Percentiles rank a stretch among this genome's conserved stretches.
phyloP scores from a whole-genome alignment of 2,113 vertebrate genomes.

The Cephalopterus ornatus region DNA sequence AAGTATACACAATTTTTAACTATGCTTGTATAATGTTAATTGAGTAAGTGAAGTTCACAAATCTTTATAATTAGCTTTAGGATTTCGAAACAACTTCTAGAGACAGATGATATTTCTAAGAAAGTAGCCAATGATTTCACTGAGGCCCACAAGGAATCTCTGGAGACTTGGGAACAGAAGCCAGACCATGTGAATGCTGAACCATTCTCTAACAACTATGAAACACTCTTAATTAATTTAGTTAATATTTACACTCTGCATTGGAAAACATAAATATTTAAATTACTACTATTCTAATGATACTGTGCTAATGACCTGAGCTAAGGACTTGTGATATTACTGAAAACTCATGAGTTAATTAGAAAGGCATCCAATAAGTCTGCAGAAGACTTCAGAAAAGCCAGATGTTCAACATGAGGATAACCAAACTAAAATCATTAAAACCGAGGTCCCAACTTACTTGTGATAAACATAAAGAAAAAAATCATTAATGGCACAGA shows the following conservation, averaged over 20 bases:
- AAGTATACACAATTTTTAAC: not conserved
- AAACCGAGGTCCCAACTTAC: not conserved
- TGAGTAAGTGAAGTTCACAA: not conserved
- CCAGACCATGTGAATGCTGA: not conserved
- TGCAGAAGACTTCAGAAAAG: not conserved
- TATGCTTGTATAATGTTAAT: not conserved
- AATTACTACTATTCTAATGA: conserved; percentile 5
- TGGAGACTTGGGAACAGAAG: not conserved
- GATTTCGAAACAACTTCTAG: not conserved
- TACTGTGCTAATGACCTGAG: not conserved
- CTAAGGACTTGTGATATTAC: not conserved
- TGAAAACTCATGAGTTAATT: not conserved
- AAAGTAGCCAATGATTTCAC: not conserved
- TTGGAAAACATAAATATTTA: conserved; percentile 10
- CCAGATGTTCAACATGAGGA: not conserved
- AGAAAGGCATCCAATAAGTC: not conserved
- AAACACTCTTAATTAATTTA: conserved; percentile 1
- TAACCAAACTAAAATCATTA: not conserved
- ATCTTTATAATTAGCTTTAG: not conserved
- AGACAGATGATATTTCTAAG: not conserved
- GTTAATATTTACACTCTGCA: conserved; percentile 12
- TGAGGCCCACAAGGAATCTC: not conserved
- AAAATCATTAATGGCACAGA: not conserved
- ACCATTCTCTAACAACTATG: not conserved
- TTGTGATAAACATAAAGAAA: not conserved